Evolutionary conservation across 1,140 invertebrate species (phyloP), one percentile per base, ranked within the genome.

Genomic region (Heterodera carotae): DNA sequence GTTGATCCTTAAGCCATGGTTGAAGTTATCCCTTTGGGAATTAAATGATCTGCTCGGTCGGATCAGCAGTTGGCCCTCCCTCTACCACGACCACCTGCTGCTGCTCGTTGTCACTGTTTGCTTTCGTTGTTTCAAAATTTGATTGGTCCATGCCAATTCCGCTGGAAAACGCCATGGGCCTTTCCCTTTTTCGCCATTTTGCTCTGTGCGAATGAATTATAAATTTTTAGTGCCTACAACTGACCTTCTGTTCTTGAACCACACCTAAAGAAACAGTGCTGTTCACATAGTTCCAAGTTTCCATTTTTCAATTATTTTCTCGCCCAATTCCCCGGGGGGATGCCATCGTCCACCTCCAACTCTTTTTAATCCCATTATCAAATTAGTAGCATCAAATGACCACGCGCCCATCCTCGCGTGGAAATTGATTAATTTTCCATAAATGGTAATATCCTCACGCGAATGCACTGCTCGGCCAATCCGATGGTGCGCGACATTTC

Each of bases 101-200:
- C 18, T 53, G 48, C 48, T 22, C 48, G 10, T 53, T 71, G 7
- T 71, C 27, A 22, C 27, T 27, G 7, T 60, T 71, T 25, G 69
- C 56, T 36, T 36, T 71, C 7, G 8, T 29, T 69, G 67, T 31
- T 31, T 25, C n/a, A 69, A 29, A 39, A 25, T 31, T 34, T 69
- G 67, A 27, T 25, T 18, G 10, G 4, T 53, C 48, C 4, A 15
- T 22, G 62, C 62, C 27, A 66, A 27, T 27, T 8, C 62, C 27
- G 25, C 25, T 25, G 62, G 7, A 43, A 43, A 33, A 15, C 27
- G 15, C 29, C 31, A 48, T 12, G 22, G 71, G 71, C 56, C 62
- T 74, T 62, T 74, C 71, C 22, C 71, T 53, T 74, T 74, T 74
- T 39, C 71, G 71, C 71, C 71, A 74, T 62, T 74, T 74, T 74